phyloP scores from a whole-genome alignment of 1,140 invertebrate genomes.

The Lycorma delicatula region DNA sequence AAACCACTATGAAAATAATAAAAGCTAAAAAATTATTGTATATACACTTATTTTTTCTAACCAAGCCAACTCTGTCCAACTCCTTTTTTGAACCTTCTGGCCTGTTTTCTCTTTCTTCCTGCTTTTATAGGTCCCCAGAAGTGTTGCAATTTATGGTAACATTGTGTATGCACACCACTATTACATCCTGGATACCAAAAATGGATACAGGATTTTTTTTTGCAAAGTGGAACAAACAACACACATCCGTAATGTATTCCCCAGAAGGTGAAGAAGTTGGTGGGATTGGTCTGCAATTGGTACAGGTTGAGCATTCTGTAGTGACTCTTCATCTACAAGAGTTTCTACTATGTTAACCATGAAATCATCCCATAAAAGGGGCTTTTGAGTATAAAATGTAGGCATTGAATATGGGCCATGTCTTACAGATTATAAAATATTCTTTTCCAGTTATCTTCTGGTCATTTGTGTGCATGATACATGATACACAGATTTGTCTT shows the following conservation, averaged over 20 bases:
- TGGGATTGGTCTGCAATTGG: neutral
- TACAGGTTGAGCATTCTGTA: neutral
- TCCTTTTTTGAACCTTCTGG: too few species aligned
- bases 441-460: slow-evolving; percentile 9
- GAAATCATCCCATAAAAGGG: neutral
- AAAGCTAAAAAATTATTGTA: too few species aligned
- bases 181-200: neutral
- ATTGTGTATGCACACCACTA: neutral
- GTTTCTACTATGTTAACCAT: neutral
- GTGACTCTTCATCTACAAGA: neutral
- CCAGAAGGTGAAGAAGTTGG: neutral
- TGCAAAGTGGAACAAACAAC: neutral
- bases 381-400: neutral
- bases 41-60: too few species aligned
- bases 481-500: slow-evolving; percentile 10
- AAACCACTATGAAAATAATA: too few species aligned
- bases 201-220: neutral
- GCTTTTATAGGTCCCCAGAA: neutral
- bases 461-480: slow-evolving; percentile 3
- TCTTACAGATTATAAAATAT: neutral
- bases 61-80: too few species aligned
- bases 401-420: neutral
- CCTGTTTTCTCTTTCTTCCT: neutral
- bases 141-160: neutral
- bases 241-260: neutral